Conservation (phyloP, 1,140 invertebrate genomes). For the Papilio xuthus region DNA sequence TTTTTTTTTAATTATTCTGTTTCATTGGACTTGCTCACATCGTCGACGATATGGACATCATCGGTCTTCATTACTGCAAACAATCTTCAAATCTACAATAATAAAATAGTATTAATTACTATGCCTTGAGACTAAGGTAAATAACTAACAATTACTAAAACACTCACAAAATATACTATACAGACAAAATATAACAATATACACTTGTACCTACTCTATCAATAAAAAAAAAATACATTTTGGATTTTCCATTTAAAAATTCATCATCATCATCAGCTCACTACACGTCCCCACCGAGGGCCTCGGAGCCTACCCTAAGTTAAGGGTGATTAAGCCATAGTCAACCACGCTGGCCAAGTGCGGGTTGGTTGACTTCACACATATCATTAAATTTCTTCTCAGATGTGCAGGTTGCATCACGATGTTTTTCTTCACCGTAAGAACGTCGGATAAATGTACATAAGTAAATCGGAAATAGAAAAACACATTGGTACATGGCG, state of each 20-base stretch:
- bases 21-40: slow-evolving; percentile 50
- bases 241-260: background rate
- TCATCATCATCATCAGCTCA: no score
- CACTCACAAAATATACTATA: slow-evolving; percentile 43
- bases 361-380: no score
- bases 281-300: no score
- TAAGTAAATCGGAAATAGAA: no score
- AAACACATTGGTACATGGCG: no score
- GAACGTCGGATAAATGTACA: no score
- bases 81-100: slow-evolving; percentile 23
- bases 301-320: no score
- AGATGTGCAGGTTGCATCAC: no score
- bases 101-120: slow-evolving; percentile 62
- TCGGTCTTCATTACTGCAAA: slow-evolving; percentile 35
- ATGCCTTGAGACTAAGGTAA: slow-evolving; percentile 71
- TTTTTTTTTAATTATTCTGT: slow-evolving; percentile 51
- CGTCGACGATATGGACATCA: slow-evolving; percentile 23
- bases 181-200: background rate
- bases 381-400: no score
- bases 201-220: background rate
- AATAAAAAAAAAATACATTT: background rate
- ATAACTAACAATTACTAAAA: slow-evolving; percentile 45
- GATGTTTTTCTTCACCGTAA: no score
- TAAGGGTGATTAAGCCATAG: no score
- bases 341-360: no score